Evolutionary conservation across 1,140 invertebrate species (phyloP), one percentile per base, ranked within the genome.

Genomic region (Brachionus asplanchnoidis): DNA sequence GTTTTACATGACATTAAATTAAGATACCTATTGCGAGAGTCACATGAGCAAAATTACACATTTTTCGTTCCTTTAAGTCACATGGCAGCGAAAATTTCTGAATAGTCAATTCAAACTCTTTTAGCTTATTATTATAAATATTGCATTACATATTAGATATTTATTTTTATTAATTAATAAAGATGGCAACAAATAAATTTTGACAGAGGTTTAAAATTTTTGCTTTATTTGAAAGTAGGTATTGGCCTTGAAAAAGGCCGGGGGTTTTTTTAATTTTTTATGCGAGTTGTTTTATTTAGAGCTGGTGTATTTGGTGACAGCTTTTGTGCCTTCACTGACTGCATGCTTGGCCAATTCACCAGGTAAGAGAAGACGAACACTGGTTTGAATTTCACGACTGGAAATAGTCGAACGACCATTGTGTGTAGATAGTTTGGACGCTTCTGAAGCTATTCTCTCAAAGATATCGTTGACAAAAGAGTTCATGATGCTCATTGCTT

Each of bases 391-490:
- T 87, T 93, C 92, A 83, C 91, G 88, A 85, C 88, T 90, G n/a
- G 90, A 92, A 86, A 92, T 91, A 68, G 89, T 90, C 8, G 92
- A 92, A 1, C 91, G 88, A 88, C 94, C 94, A 89, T 93, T 94
- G 90, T 93, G 93, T 85, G 93, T 92, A 8, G 92, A 91, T 84
- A 94, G 87, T 86, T 92, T 91, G 11, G 92, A 93, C 1, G 93
- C 90, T 88, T 94, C 93, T 11, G 92, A 88, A 32, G 93, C 92
- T 65, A 93, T 93, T 32, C 92, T 89, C 86, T 93, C 92, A 86
- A 93, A 93, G 78, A 93, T 92, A 86, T 93, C 92, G 79, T 91
- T 91, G 42, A 93, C 92, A 87, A 93, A 93, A 78, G 91, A 91
- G 86, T 93, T 92, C 92, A 93, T 93, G 60, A 93, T 93, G 68